These are phyloP conservation scores for Amiota mariae DNA, from an alignment of 2,888 invertebrate species.

Conservation along the genomic window DNA sequence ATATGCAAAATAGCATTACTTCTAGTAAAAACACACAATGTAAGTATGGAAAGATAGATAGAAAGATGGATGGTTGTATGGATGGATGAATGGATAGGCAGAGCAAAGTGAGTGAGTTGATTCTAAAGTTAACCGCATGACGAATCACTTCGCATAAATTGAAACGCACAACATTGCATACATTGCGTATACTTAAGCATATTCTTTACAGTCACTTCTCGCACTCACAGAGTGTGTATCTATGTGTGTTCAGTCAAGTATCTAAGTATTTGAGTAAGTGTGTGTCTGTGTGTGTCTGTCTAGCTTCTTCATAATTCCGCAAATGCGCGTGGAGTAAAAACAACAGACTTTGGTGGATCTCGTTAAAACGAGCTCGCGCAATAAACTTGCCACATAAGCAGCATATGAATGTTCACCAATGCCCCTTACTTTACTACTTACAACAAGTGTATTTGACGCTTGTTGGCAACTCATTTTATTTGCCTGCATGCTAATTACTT, in stretches of 20 bases:
- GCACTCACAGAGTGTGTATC: background rate
- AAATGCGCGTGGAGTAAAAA: constrained; percentile 41
- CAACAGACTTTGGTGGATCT: constrained; percentile 45
- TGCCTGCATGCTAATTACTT: constrained; percentile 61
- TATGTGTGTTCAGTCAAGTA: background rate
- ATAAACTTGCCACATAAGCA: background rate
- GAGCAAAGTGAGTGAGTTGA: constrained; percentile 41
- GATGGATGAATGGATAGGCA: constrained; percentile 18
- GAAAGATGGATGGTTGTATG: constrained; percentile 31
- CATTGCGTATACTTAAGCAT: constrained; percentile 51
- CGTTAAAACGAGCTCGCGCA: constrained; percentile 54
- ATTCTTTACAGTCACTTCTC: constrained; percentile 15
- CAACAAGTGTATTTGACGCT: background rate
- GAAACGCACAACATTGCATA: constrained; percentile 66
- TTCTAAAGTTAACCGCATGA: constrained; percentile 68
- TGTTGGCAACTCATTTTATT: constrained; percentile 36
- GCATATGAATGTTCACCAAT: constrained; percentile 25
- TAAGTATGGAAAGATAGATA: constrained; percentile 33
- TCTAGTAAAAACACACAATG: constrained; percentile 33
- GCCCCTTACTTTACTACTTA: constrained; percentile 16
- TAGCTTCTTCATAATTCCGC: constrained; percentile 13
- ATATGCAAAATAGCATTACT: constrained; percentile 52
- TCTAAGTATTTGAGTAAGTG: background rate
- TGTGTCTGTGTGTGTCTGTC: constrained; percentile 7
- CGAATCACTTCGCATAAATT: constrained; percentile 67